Evolutionary conservation across 2,797 vertebrate species (phyloP).

Genomic region (Pantherophis alleghaniensis): DNA sequence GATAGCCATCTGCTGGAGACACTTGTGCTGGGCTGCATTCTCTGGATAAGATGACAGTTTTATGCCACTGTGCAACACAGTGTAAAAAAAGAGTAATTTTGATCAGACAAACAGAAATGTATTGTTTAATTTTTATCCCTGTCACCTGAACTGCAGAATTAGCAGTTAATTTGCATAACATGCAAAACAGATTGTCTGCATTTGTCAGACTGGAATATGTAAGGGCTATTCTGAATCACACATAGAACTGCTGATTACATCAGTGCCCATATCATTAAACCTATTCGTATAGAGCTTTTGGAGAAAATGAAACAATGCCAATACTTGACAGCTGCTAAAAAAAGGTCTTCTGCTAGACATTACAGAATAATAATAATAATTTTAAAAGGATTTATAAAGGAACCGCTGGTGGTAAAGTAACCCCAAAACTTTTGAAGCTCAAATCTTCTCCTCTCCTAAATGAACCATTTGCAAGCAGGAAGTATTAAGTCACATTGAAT

Average conservation of each 20-base stretch:
- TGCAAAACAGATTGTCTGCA: background rate
- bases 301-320: background rate
- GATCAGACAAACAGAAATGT: background rate
- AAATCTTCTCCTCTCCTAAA: background rate
- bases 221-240: background rate
- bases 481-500: background rate
- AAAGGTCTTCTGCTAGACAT: background rate
- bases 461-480: background rate
- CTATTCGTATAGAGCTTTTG: background rate
- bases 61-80: background rate
- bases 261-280: background rate
- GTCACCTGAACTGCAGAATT: background rate
- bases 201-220: background rate
- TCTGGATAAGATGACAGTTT: background rate
- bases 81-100: background rate
- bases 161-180: background rate
- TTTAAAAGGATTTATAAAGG: background rate
- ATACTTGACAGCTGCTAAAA: background rate
- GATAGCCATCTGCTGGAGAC: background rate
- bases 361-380: background rate
- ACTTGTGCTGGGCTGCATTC: too few species aligned
- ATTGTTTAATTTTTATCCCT: background rate
- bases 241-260: background rate
- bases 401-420: background rate
- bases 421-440: background rate